Percentiles rank a stretch among this genome's conserved stretches.
Conservation (phyloP, 2,797 vertebrate genomes). For the Poecilia picta region DNA sequence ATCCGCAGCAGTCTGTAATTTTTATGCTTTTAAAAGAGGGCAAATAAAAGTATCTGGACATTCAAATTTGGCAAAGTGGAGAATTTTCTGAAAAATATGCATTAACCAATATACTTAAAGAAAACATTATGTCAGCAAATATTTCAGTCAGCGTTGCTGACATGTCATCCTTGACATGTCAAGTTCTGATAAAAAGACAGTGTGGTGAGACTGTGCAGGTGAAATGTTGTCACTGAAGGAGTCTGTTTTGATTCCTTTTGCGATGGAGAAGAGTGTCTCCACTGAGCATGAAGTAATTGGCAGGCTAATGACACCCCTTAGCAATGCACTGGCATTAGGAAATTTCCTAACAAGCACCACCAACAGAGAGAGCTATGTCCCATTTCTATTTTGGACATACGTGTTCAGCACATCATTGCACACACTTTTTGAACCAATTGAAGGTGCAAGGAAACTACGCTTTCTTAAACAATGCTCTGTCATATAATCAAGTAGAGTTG, state of each 20-base stretch:
- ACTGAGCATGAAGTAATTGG: conserved; percentile 12
- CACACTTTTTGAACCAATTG: neutral
- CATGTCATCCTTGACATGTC: neutral
- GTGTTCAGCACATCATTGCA: neutral
- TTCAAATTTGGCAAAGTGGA: neutral
- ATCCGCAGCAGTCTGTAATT: neutral
- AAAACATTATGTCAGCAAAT: neutral
- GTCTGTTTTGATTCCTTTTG: conserved; percentile 6
- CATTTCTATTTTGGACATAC: neutral
- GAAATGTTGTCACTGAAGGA: conserved; percentile 2
- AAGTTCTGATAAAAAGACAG: conserved; percentile 1
- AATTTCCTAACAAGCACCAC: conserved; percentile 2
- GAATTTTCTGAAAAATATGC: neutral
- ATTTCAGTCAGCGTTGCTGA: neutral
- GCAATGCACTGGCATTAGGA: conserved; percentile 5
- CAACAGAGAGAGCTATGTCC: conserved; percentile 1
- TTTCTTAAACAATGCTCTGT: neutral
- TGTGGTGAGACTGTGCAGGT: neutral
- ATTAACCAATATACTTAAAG: neutral
- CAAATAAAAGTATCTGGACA: neutral
- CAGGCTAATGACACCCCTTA: conserved; percentile 6
- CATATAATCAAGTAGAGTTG: neutral
- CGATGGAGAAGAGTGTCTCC: conserved; percentile 3
- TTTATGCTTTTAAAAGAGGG: neutral
- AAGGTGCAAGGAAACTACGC: neutral